These are phyloP conservation scores for Psilopogon haemacephalus DNA, from an alignment of 2,113 vertebrate species.

Conservation along the genomic window DNA sequence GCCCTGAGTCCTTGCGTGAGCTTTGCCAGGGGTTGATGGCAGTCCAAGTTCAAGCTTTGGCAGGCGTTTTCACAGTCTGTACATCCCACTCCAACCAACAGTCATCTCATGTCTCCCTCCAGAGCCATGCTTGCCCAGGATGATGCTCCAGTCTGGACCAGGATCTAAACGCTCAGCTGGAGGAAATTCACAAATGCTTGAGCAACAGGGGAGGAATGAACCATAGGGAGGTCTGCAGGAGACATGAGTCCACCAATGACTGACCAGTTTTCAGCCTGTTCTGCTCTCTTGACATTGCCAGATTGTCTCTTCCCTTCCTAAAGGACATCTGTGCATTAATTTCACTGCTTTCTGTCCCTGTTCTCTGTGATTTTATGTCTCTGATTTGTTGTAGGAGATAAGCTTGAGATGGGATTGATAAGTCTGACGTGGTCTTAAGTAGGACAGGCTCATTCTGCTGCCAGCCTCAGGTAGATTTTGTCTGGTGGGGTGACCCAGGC, in stretches of 20 bases:
- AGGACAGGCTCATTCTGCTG: neutral
- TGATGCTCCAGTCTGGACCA: neutral
- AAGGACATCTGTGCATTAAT: neutral
- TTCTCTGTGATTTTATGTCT: neutral
- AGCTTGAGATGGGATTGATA: neutral
- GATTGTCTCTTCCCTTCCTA: neutral
- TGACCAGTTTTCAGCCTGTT: neutral
- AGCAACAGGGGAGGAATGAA: neutral
- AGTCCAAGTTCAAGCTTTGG: neutral
- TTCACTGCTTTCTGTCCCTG: neutral
- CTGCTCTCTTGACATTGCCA: neutral
- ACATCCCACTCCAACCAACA: neutral
- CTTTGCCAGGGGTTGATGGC: neutral
- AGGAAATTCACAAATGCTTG: neutral
- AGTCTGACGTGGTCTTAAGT: neutral
- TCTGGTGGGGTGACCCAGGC: neutral
- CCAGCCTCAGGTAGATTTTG: accelerated
- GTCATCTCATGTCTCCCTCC: neutral
- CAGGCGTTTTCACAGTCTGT: neutral
- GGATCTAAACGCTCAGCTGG: neutral
- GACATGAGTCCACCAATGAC: neutral
- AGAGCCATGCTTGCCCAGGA: neutral
- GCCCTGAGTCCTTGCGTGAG: neutral
- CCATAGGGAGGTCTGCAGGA: neutral
- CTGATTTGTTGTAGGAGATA: neutral